Conservation (phyloP, 2,797 vertebrate species). For the Pitangus sulphuratus region DNA sequence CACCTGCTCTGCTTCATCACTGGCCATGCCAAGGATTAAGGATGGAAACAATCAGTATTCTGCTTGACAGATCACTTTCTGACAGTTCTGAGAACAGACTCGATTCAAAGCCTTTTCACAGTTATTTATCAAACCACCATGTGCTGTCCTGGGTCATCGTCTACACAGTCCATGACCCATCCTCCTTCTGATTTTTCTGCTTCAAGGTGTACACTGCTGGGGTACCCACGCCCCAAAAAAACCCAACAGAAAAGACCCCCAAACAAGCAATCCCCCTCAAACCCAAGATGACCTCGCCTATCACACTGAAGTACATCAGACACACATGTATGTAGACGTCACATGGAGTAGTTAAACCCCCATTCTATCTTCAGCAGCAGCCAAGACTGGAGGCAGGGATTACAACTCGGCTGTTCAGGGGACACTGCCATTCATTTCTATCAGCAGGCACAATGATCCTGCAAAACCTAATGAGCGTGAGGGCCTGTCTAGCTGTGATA, state of each 20-base stretch:
- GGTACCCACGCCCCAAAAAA: background rate
- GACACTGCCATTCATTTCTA: background rate
- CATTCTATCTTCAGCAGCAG: background rate
- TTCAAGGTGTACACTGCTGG: background rate
- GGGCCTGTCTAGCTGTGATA: conserved; percentile 41
- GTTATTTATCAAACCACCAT: background rate
- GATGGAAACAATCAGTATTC: background rate
- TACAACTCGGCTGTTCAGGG: background rate
- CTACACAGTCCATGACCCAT: rapidly evolving
- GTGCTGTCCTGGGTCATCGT: background rate
- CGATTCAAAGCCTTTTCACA: background rate
- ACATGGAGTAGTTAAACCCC: background rate
- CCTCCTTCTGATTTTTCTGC: background rate
- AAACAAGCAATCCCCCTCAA: background rate
- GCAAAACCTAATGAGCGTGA: conserved; percentile 1
- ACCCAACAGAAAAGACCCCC: background rate
- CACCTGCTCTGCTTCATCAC: conserved; percentile 95
- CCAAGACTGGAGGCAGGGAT: conserved; percentile 29
- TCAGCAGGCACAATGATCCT: background rate
- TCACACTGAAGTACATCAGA: background rate
- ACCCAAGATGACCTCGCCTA: background rate
- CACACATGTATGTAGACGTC: background rate
- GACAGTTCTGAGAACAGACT: background rate
- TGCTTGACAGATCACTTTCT: background rate
- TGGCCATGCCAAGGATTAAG: conserved; percentile 73